Percentiles rank a stretch among this genome's conserved stretches.
Conservation (phyloP, 2,888 invertebrate species). For the Pseudolycoriella hygida region DNA sequence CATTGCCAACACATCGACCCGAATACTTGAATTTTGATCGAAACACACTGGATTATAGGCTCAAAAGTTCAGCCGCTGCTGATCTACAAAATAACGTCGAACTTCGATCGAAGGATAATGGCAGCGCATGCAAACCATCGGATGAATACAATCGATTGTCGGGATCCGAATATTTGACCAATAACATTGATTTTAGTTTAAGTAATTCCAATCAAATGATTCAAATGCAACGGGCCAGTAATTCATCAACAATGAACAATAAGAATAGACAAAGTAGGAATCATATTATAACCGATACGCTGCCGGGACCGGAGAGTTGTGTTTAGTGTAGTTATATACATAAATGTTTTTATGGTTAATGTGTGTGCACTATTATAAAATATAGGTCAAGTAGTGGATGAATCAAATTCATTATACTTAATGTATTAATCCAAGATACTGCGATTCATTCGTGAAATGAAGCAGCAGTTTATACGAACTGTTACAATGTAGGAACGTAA, state of each 20-base stretch:
- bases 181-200: constrained; percentile 14
- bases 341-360: too few relatives aligned
- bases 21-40: constrained; percentile 10
- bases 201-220: constrained; percentile 9
- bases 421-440: too few relatives aligned
- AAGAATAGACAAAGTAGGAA: constrained; percentile 39
- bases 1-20: constrained; percentile 4
- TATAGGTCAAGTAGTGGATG: too few relatives aligned
- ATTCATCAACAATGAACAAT: constrained; percentile 8
- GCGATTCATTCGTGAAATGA: too few relatives aligned
- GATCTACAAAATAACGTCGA: neutral
- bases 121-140: neutral
- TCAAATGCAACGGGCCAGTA: neutral
- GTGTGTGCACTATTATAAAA: too few relatives aligned
- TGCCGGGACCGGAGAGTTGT: constrained; percentile 79
- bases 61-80: constrained; percentile 2
- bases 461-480: too few relatives aligned
- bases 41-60: constrained; percentile 9
- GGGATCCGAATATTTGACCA: constrained; percentile 8
- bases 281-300: constrained; percentile 65
- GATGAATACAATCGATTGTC: constrained; percentile 5
- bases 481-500: too few relatives aligned
- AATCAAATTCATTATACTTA: too few relatives aligned
- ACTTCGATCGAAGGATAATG: neutral
- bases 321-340: constrained; percentile 31